Base-by-base conservation (phyloP, 2,888 invertebrate genomes). In the Eupeodes luniger region DNA sequence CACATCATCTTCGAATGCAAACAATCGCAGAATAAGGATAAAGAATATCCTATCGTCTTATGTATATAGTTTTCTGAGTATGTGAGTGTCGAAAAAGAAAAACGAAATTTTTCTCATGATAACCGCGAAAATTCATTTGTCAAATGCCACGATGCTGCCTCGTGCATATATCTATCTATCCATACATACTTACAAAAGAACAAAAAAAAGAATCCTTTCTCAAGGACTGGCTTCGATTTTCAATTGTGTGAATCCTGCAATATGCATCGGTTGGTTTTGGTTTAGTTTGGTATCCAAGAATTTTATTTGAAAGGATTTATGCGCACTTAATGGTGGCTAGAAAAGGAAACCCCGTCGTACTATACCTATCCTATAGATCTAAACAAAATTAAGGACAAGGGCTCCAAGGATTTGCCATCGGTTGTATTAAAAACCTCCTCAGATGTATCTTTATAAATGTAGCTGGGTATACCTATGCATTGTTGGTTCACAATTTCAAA, bases 1-100 rank as follows among this genome's bases (percentile, higher is more conserved):
- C 88, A 88, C 81, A 88, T 77, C 81, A 78, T 88, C 77, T 81
- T 70, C 87, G 81, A 85, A 88, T 88, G 88, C 85, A 85, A 81
- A 81, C 79, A 72, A 81, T 88, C 27, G 62, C 27, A 27, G 44
- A 75, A 86, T 70, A 70, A 79, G 79, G 75, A 75, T 69, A 80
- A 79, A 59, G 75, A 75, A 75, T 74, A 72, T 86, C 51, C 70
- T 44, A 49, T 11, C 16, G 0, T 14, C 4, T 6, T 11, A 1
- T 12, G 10, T 11, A 27, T 49, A 14, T 10, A 19, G 11, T 12
- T 66, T 40, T 40, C 40, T 5, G 40, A 40, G 40, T 40, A 0
- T 36, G 40, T 12, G 36, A 40, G 69, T 69, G 40, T 53, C 27
- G 12, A 3, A 72, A 72, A 72, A 72, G 4, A 47, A n/a, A 14